Base-by-base conservation (phyloP, 2,113 vertebrate species). In the Corapipo altera region DNA sequence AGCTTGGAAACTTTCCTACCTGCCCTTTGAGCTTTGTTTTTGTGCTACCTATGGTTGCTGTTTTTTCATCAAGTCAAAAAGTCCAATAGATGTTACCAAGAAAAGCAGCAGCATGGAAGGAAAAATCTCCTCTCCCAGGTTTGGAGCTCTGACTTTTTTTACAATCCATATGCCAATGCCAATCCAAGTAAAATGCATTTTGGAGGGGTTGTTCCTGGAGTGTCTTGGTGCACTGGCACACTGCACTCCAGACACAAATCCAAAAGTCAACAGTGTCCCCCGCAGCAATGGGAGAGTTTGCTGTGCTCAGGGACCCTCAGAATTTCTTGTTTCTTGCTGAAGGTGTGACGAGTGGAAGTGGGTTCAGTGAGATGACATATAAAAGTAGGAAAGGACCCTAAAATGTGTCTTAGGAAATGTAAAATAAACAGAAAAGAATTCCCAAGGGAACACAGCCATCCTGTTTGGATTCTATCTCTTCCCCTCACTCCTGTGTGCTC, bases 391-490 rank as follows among this genome's bases (percentile, higher is more conserved):
- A 91, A 51, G 41, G n/a, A 52, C 32, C 30, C 49, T 48, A 51
- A 92, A 82, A 76, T 21, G 12, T 80, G 39, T 67, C 89, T 84
- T 52, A 64, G 43, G 37, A 74, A 90, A 88, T 2, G 1, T 37
- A 72, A 92, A 92, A 55, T 17, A 88, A 87, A 81, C 22, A 95
- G 74, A 41, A 92, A 91, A 57, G 33, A 69, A 82, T 82, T 92
- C 88, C 71, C 67, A 43, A 44, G 44, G 66, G 58, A 85, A 69
- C 23, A 21, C 39, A 95, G 35, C 44, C 46, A 62, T 59, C 48
- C 22, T 67, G 71, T 23, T 83, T 71, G 2, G 14, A n/a, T 65
- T 35, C 0, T 59, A 37, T 55, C 75, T 58, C 82, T 66, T 72
- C 19, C 43, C 44, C 33, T 71, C 61, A 11, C 48, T 94, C 48